Conservation (phyloP, 2,888 invertebrate genomes). For the Habrosyne pyritoides region DNA sequence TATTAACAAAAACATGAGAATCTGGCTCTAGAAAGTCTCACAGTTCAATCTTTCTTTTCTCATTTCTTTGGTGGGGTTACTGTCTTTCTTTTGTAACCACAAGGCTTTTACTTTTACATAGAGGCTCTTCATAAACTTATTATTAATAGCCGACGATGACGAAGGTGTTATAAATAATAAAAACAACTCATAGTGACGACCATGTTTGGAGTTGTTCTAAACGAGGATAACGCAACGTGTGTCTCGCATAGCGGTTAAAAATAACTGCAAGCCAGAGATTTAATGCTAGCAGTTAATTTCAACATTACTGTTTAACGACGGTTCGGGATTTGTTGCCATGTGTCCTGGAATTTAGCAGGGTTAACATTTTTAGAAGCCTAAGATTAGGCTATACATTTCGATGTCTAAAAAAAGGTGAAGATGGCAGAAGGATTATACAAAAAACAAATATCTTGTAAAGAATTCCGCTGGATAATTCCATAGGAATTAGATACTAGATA, state of each 20-base stretch:
- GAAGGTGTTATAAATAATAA: background rate
- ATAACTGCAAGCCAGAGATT: slow-evolving; percentile 1
- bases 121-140: background rate
- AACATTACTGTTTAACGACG: slow-evolving; percentile 2
- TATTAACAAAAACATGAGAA: too few relatives aligned
- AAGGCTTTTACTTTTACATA: background rate
- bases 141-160: background rate
- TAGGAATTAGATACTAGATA: too few relatives aligned
- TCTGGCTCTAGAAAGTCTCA: too few relatives aligned
- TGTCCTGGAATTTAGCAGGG: background rate
- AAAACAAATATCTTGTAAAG: too few relatives aligned
- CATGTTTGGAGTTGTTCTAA: slow-evolving; percentile 10
- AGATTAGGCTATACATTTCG: too few relatives aligned
- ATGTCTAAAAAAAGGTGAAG: too few relatives aligned
- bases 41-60: too few relatives aligned
- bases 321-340: background rate
- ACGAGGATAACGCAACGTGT: slow-evolving; percentile 14
- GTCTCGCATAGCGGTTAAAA: slow-evolving; percentile 15
- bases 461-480: too few relatives aligned
- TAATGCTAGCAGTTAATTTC: slow-evolving; percentile 1
- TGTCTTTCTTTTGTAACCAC: background rate
- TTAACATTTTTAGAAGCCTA: background rate
- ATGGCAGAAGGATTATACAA: too few relatives aligned
- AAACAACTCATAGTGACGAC: background rate
- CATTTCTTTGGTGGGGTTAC: too few relatives aligned